Base-by-base conservation (phyloP, 2,888 invertebrate species). In the Nineta flava region DNA sequence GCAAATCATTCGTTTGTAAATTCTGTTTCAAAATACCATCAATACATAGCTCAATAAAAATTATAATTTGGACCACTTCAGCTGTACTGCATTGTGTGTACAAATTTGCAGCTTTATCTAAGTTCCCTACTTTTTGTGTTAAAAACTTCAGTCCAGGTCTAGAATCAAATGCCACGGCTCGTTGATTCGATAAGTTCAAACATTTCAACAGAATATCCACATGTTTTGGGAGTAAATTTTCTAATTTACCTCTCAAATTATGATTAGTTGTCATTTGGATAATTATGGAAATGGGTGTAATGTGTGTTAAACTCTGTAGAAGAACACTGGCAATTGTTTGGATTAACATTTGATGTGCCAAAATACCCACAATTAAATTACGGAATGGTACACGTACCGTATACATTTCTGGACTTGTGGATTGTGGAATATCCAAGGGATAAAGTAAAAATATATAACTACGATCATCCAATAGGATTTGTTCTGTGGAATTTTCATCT, bases 81-180 rank as follows among this genome's bases (percentile, higher is more conserved):
- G 92, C 86, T 1, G 91, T 88, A 32, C 91, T 90, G 9, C 92
- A 88, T 68, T 93, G 93, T 52, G 86, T 86, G 63, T 91, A 92
- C n/a, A 92, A 71, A 66, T 91, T 92, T 2, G 92, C 90, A 4
- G 90, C 87, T 57, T 84, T 78, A 52, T 84, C 85, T 54, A 90
- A 75, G 61, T 85, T 86, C 0, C 87, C 87, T 0, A 92, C 91
- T 71, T 94, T 94, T 66, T 95, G 94, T 53, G 93, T 81, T 3
- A 95, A 75, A 64, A 95, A 94, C 65, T 95, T 95, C 16, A 95
- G 70, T 0, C 94, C 94, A 0, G 94, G 94, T 32, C 94, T 76
- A 9, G 81, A 75, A 65, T 95, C 94, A 62, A 95, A 94, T 59
- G 87, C 87, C 62, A 83, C 74, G 0, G 93, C 85, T 51, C 87